Conservation (phyloP, 2,113 vertebrate species). For the Centropristis striata region DNA sequence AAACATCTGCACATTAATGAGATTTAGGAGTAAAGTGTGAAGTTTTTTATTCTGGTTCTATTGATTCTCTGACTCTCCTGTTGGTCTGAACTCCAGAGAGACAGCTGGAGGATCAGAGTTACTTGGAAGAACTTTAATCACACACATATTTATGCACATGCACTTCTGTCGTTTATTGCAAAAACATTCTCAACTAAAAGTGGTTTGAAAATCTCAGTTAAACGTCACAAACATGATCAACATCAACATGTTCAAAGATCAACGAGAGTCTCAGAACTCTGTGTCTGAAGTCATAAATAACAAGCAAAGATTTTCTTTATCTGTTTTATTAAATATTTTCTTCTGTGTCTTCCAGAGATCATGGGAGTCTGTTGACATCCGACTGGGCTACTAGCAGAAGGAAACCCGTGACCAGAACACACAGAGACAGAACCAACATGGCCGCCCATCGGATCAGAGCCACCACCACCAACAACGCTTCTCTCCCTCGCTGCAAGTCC, state of each 20-base stretch:
- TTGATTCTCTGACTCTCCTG: background rate
- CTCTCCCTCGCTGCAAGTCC: constrained; percentile 93
- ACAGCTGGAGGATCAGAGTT: constrained; percentile 4
- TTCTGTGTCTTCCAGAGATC: constrained; percentile 68
- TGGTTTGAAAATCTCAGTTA: background rate
- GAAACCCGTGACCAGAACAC: constrained; percentile 20
- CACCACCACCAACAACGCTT: constrained; percentile 87
- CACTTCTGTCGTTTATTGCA: background rate
- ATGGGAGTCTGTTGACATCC: constrained; percentile 67
- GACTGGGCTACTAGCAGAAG: constrained; percentile 15
- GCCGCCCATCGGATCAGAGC: constrained; percentile 95
- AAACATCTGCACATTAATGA: constrained; percentile 28
- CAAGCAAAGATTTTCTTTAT: background rate
- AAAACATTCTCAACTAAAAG: constrained; percentile 20
- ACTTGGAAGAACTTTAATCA: constrained; percentile 17
- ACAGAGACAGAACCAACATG: constrained; percentile 82
- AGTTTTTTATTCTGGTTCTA: constrained; percentile 39
- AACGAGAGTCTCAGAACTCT: too few relatives aligned
- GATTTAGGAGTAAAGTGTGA: background rate
- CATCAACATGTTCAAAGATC: background rate
- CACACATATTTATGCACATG: constrained; percentile 9
- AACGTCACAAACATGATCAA: background rate
- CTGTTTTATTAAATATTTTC: background rate
- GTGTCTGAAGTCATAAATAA: background rate
- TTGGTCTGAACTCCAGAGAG: constrained; percentile 14